Evolutionary conservation across 2,797 vertebrate species (phyloP), one percentile per base, ranked within the genome.

Genomic region (Helostoma temminkii): DNA sequence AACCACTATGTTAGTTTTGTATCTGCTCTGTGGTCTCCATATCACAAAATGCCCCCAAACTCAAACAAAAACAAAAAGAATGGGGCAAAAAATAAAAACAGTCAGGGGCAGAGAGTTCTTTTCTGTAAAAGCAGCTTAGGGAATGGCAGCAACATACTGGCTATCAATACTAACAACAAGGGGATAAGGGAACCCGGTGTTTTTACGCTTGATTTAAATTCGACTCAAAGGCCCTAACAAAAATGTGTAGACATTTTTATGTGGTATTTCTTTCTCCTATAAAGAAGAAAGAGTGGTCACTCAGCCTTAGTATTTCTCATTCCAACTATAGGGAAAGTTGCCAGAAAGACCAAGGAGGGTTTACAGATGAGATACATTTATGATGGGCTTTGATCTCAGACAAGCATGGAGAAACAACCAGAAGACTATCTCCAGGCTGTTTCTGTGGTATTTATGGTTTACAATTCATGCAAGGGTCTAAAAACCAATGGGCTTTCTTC

Each of bases 391-490:
- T 81, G 78, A 83, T 83, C 47, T 71, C 5, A 25, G 66, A 55
- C 58, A 36, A 24, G 46, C 26, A n/a, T 24, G 41, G 26, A 48
- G 30, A 55, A 56, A 62, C 30, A 41, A 75, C 24, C 62, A 18
- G 58, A 30, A 56, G 49, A 78, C 9, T 22, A 42, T 46, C 58
- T 71, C 32, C 11, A 21, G 69, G 59, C 72, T 26, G 45, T 34
- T 76, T 71, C 52, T 68, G 52, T 49, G 71, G 74, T 54, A 75
- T 81, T 79, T 39, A 68, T 68, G 69, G 58, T 65, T 76, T 50
- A 48, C 18, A 52, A 45, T 54, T 54, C 60, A 21, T 42, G 22
- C 42, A 77, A 24, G 45, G 43, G 56, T 37, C 5, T 43, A 34
- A 48, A 42, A 19, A 42, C 34, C 5, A 3, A 19, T 12, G 36